These are phyloP conservation scores for Ctenomys sociabilis DNA, from an alignment of 2,113 vertebrate species.

Conservation along the genomic window DNA sequence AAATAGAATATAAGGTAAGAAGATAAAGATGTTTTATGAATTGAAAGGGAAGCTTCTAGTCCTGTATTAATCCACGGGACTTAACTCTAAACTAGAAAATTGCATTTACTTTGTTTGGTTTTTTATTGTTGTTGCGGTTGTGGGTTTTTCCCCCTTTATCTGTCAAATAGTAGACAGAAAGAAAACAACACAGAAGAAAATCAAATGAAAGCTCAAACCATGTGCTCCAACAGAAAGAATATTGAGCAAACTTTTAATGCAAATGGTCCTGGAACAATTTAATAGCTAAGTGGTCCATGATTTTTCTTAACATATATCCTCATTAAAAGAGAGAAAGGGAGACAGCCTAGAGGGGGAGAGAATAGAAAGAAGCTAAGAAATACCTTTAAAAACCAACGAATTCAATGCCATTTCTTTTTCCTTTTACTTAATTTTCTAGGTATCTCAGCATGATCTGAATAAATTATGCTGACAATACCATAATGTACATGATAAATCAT, in stretches of 20 bases:
- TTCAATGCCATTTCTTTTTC: slow-evolving; percentile 84
- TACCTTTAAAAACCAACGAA: slow-evolving; percentile 81
- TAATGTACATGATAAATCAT: slow-evolving; percentile 94
- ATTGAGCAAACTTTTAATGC: slow-evolving; percentile 79
- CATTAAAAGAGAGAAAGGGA: slow-evolving; percentile 81
- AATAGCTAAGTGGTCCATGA: slow-evolving; percentile 84
- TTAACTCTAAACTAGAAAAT: slow-evolving; percentile 60
- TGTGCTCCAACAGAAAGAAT: background rate
- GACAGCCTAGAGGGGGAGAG: slow-evolving; percentile 25
- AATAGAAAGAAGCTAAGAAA: slow-evolving; percentile 79
- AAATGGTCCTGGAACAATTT: slow-evolving; percentile 82
- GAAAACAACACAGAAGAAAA: slow-evolving; percentile 49
- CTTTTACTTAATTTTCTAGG: slow-evolving; percentile 91
- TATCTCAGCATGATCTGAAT: slow-evolving; percentile 92
- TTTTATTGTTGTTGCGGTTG: background rate
- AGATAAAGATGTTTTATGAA: slow-evolving; percentile 54
- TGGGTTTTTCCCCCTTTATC: background rate
- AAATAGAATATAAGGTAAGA: background rate
- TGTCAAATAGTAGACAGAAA: slow-evolving; percentile 66
- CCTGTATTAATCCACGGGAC: background rate
- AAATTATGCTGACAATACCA: slow-evolving; percentile 93
- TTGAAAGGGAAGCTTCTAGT: slow-evolving; percentile 11
- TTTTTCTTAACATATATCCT: slow-evolving; percentile 86
- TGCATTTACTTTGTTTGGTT: slow-evolving; percentile 16
- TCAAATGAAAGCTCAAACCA: slow-evolving; percentile 64